phyloP scores from a whole-genome alignment of 2,888 invertebrate species.

The Plagiodera versicolora region DNA sequence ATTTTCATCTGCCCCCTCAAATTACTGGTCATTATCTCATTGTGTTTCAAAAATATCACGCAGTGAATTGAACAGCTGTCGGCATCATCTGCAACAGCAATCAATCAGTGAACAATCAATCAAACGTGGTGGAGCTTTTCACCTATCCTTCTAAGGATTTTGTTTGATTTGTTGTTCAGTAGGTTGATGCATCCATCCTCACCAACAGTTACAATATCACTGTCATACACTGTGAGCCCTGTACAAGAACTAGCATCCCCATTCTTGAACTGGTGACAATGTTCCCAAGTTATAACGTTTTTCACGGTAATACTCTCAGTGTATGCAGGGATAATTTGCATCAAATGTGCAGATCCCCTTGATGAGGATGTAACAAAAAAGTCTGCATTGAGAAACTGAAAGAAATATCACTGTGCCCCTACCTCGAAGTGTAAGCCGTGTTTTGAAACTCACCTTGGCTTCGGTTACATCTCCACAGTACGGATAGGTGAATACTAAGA shows the following conservation, averaged over 20 bases:
- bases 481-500: conserved; percentile 60
- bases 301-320: conserved; percentile 61
- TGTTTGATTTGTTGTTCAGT: conserved; percentile 57
- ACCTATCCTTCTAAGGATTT: conserved; percentile 59
- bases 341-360: conserved; percentile 68
- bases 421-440: not conserved
- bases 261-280: conserved; percentile 66
- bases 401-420: conserved; percentile 19
- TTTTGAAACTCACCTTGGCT: conserved; percentile 61
- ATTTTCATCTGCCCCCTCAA: conserved; percentile 88
- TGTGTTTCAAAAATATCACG: conserved; percentile 72
- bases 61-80: conserved; percentile 82
- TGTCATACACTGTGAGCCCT: conserved; percentile 72
- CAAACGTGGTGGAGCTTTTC: conserved; percentile 4
- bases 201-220: conserved; percentile 79
- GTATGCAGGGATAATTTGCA: conserved; percentile 64
- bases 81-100: conserved; percentile 61
- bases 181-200: conserved; percentile 77
- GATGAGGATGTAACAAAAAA: conserved; percentile 68
- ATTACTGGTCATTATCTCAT: conserved; percentile 81
- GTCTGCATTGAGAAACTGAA: conserved; percentile 68
- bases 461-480: conserved; percentile 80
- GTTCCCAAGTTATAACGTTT: conserved; percentile 65
- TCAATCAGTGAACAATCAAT: not conserved
- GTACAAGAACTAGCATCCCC: conserved; percentile 71